Conservation (phyloP, 2,113 vertebrate species). For the Esox niger region DNA sequence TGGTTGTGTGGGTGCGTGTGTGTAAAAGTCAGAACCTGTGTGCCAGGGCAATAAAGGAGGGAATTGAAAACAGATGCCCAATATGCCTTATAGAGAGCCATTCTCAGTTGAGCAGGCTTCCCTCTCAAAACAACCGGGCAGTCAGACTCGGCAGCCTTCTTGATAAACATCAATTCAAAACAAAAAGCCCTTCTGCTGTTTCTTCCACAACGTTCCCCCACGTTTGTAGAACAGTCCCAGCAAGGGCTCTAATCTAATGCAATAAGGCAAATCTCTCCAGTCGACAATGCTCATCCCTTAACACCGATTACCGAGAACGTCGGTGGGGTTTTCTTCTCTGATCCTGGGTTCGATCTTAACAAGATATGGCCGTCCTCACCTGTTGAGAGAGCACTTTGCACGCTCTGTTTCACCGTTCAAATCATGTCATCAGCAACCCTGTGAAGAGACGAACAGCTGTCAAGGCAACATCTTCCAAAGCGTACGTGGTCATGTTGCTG, state of each 20-base stretch:
- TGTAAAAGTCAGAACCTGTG: background rate
- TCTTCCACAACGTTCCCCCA: background rate
- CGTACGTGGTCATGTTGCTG: too few relatives aligned
- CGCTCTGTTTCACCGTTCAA: constrained; percentile 41
- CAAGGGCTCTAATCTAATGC: background rate
- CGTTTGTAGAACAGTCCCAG: background rate
- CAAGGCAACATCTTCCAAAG: too few relatives aligned
- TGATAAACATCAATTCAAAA: background rate
- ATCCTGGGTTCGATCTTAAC: background rate
- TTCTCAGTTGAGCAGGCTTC: constrained; percentile 2
- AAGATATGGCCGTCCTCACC: constrained; percentile 39
- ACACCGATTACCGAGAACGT: background rate
- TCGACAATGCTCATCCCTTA: background rate
- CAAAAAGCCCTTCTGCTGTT: background rate
- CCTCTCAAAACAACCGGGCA: background rate
- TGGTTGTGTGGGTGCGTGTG: background rate
- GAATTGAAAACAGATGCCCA: constrained; percentile 33
- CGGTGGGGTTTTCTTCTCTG: background rate
- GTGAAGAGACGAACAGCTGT: constrained; percentile 48
- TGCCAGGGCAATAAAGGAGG: constrained; percentile 8
- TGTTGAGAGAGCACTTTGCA: constrained; percentile 39
- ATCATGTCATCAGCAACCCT: constrained; percentile 52
- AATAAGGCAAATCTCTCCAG: background rate
- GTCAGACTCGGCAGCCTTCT: background rate
- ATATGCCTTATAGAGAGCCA: background rate